Evolutionary conservation across 2,113 vertebrate species (phyloP), one percentile per base, ranked within the genome.

Genomic region (Coptodon rendalli): DNA sequence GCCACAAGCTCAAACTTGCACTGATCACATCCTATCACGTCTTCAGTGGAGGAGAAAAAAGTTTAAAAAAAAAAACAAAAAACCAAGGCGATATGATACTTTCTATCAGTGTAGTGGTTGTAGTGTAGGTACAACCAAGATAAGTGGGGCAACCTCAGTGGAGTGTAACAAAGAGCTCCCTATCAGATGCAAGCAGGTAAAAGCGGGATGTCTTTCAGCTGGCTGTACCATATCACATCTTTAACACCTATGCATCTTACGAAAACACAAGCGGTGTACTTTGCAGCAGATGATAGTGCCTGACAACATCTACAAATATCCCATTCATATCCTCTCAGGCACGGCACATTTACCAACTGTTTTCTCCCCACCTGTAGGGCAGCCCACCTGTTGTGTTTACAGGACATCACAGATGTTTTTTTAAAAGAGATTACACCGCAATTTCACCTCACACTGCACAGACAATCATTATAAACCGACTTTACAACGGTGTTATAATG

Each of bases 121-220:
- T 22, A 22, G 22, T 84, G 43, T 76, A 7, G 29, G 31, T 31
- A 63, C 17, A 29, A 24, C 45, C 68, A 19, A 88, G 79, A 92
- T 80, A 9, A 8, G n/a, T 16, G 19, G 48, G 73, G 43, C 40
- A 29, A 66, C 56, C 53, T 38, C 57, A 34, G 40, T 34, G 48
- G 36, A 57, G 19, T n/a, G 86, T 43, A 84, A 83, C 38, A 53
- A 79, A 83, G 68, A 85, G 19, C 50, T 84, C 29, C 88, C 50
- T 68, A 89, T 94, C 90, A 92, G 87, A 92, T 94, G 29, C 17
- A 48, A 73, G 82, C 76, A 81, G 56, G 61, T 50, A 43, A 57
- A 12, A 78, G 10, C 10, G 9, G 45, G 71, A 50, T 78, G 12
- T 78, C 31, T 85, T 40, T 73, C 36, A 88, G 40, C 66, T 84